Conservation (phyloP, 2,797 vertebrate species). For the Gallinago solitaria region DNA sequence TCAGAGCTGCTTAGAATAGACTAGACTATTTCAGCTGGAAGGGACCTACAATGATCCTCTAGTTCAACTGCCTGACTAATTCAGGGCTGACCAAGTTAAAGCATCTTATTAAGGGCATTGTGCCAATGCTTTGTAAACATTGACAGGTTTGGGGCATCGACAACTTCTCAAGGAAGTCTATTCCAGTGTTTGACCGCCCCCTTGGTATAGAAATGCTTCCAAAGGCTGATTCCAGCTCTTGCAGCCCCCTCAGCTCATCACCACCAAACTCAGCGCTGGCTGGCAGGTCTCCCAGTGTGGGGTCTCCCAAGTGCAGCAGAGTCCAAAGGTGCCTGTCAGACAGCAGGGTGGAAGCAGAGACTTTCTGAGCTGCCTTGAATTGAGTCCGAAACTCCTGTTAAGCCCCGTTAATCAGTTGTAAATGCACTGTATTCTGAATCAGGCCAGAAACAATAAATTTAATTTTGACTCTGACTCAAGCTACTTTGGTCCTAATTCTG, state of each 20-base stretch:
- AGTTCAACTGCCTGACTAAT: background rate
- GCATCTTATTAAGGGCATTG: background rate
- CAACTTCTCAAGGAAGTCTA: background rate
- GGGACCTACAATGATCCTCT: background rate
- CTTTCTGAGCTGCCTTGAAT: slow-evolving; percentile 31
- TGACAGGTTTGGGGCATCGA: background rate
- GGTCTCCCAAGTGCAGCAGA: background rate
- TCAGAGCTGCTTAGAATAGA: background rate
- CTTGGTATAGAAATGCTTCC: background rate
- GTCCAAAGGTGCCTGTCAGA: slow-evolving; percentile 40
- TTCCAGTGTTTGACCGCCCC: background rate
- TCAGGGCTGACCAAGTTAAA: background rate
- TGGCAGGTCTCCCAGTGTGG: slow-evolving; percentile 24
- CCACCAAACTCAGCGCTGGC: background rate
- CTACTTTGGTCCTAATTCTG: slow-evolving; percentile 45
- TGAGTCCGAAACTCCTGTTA: slow-evolving; percentile 36
- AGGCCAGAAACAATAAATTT: slow-evolving; percentile 60
- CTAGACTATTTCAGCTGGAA: background rate
- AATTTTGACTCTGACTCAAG: slow-evolving; percentile 52
- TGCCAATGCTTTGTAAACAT: background rate
- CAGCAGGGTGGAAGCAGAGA: slow-evolving; percentile 51
- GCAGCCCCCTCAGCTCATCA: background rate
- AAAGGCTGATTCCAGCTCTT: background rate
- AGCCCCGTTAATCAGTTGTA: slow-evolving; percentile 54
- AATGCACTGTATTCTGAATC: slow-evolving; percentile 33